A percentile compares a stretch with the other conserved stretches of the same genome.
Evolutionary conservation across 2,888 invertebrate species (phyloP).

Genomic region (Cantharis lateralis): DNA sequence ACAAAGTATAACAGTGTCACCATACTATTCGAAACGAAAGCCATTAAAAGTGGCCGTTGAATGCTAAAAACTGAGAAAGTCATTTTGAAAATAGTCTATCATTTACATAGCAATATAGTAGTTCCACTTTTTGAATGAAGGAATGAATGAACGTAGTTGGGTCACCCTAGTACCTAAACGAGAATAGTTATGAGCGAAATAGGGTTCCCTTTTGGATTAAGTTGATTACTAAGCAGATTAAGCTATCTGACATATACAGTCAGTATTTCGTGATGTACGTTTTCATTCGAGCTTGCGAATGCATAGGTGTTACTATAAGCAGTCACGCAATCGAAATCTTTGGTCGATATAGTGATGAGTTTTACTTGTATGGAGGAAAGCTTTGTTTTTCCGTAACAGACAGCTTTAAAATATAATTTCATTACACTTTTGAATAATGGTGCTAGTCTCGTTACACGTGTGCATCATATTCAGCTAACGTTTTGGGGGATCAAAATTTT

Average conservation of each 20-base stretch:
- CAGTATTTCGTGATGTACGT: not conserved
- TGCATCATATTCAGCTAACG: slow-evolving; percentile 4
- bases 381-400: not conserved
- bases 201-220: not conserved
- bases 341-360: not conserved
- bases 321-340: not conserved
- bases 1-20: not conserved
- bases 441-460: not conserved
- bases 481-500: slow-evolving; percentile 7
- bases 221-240: not conserved
- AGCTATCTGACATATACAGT: not conserved
- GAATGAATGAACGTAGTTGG: not conserved
- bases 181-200: not conserved
- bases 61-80: not conserved
- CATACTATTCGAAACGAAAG: not conserved
- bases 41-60: not conserved
- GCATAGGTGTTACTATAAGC: not conserved
- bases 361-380: not conserved
- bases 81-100: not conserved
- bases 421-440: not conserved
- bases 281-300: not conserved
- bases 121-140: not conserved
- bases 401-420: not conserved
- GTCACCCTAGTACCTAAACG: not conserved
- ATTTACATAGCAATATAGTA: not conserved